Evolutionary conservation across 2,888 invertebrate genomes (phyloP), one percentile per base, ranked within the genome.

Genomic region (Rosalia funebris): DNA sequence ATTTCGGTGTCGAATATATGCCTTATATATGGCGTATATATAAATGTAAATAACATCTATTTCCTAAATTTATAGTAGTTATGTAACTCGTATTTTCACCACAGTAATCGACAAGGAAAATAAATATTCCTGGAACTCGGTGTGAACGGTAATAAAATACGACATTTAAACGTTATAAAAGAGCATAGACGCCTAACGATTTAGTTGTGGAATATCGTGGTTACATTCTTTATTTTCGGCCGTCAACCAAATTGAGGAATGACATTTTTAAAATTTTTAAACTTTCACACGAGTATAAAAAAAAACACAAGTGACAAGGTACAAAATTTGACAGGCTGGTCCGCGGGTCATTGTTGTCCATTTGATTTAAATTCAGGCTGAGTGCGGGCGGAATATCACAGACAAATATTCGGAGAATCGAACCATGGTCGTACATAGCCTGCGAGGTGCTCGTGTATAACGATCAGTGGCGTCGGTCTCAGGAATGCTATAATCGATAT

Each of bases 301-400:
- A 66, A 34, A 45, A 57, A n/a, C n/a, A 60, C 45, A 46, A 56
- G 54, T 57, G 63, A 44, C 44, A 59, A 64, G 62, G 63, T 67
- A 62, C 57, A 60, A 67, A 64, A 65, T 66, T 68, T 67, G 68
- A 68, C 68, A 57, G 59, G 65, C 42, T 57, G 48, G 61, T 55
- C 61, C 45, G 65, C 61, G 56, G 62, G 64, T 62, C 62, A 59
- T 58, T 65, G 66, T 67, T 70, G 71, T 66, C 70, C 66, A 66
- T 68, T 71, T 71, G 70, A 73, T 75, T 75, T 72, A 73, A 74
- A 75, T 75, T 74, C 75, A 71, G 72, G 71, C 65, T 64, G 75
- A 72, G 75, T 73, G 74, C 74, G 71, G 74, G 75, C 75, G 71
- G 71, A 66, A 71, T 71, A 71, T 68, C 60, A 65, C 64, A 62